Conservation (phyloP, 2,113 vertebrate genomes). For the Bos indicus region DNA sequence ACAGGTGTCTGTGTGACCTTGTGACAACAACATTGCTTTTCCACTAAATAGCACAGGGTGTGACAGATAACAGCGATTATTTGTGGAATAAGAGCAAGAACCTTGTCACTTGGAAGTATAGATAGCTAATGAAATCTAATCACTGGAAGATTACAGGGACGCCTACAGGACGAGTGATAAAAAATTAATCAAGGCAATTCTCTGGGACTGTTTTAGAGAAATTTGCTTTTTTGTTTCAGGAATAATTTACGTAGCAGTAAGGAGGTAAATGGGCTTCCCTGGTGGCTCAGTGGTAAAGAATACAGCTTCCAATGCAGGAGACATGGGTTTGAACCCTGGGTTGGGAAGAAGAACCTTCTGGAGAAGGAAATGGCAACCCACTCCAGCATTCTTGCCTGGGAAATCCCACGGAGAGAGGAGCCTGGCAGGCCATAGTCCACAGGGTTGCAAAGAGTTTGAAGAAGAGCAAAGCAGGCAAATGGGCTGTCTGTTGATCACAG, state of each 20-base stretch:
- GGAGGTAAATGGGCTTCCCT: neutral
- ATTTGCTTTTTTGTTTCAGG: neutral
- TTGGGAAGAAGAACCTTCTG: neutral
- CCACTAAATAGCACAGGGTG: neutral
- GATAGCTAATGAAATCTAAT: neutral
- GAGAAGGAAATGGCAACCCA: neutral
- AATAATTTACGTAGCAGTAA: neutral
- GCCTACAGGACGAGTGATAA: neutral
- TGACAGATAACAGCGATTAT: neutral
- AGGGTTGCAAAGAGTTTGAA: neutral
- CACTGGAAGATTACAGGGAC: neutral
- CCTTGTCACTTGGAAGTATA: neutral
- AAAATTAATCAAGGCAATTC: neutral
- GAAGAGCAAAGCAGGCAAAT: neutral
- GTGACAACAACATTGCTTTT: neutral
- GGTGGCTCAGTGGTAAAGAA: neutral
- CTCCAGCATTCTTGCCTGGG: neutral
- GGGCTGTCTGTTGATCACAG: neutral
- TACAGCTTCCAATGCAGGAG: neutral
- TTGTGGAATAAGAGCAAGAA: neutral
- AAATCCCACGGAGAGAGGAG: neutral
- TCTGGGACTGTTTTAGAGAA: neutral
- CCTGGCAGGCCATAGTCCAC: neutral
- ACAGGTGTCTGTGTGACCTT: neutral
- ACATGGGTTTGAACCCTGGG: neutral